Conservation (phyloP, 2,113 vertebrate species). For the Dicaeum eximium region DNA sequence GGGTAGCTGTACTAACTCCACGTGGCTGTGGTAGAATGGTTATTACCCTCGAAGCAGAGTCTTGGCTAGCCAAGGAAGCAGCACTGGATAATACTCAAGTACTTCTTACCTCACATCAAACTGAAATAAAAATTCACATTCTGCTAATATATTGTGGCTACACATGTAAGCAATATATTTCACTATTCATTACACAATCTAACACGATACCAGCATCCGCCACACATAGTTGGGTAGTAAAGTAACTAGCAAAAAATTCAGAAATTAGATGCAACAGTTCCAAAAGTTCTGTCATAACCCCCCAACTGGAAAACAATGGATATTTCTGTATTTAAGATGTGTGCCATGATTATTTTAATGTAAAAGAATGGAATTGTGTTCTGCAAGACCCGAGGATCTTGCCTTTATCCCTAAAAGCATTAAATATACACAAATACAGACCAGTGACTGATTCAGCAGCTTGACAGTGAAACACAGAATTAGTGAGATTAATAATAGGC, state of each 20-base stretch:
- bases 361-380: background rate
- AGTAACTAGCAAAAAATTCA: background rate
- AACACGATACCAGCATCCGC: background rate
- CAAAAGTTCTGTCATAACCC: background rate
- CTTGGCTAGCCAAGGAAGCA: background rate
- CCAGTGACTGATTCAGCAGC: background rate
- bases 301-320: background rate
- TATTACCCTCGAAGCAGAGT: rapidly evolving
- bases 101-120: background rate
- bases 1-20: background rate
- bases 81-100: background rate
- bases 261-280: background rate
- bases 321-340: background rate
- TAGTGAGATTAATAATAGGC: background rate
- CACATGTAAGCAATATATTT: background rate
- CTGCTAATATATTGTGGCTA: background rate
- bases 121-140: background rate
- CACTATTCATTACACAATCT: background rate
- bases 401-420: background rate
- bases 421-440: background rate
- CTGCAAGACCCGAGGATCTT: background rate
- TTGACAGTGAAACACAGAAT: background rate
- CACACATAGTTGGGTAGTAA: background rate
- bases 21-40: background rate
- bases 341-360: background rate